Conservation (phyloP, 1,140 invertebrate species). For the Eubasilissa regina region DNA sequence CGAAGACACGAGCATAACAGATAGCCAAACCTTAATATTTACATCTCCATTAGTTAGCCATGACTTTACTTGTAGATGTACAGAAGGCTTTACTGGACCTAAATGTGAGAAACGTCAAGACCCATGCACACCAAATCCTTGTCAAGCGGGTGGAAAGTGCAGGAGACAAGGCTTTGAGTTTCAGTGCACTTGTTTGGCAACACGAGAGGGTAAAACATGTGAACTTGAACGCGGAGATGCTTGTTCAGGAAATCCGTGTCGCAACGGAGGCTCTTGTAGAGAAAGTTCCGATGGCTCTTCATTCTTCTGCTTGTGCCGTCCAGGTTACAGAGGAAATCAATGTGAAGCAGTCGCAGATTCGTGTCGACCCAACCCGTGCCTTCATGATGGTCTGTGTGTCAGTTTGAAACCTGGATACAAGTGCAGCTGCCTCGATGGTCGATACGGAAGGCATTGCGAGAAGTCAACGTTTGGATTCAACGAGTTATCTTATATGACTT, state of each 20-base stretch:
- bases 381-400: constrained; percentile 88
- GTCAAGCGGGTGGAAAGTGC: constrained; percentile 86
- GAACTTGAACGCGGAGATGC: constrained; percentile 87
- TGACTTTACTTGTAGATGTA: constrained; percentile 86
- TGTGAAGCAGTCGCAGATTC: constrained; percentile 90
- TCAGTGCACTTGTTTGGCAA: constrained; percentile 83
- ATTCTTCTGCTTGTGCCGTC: constrained; percentile 92
- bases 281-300: constrained; percentile 88
- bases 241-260: constrained; percentile 88
- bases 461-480: constrained; percentile 91
- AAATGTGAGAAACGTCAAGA: constrained; percentile 89
- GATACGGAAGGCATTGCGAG: constrained; percentile 93
- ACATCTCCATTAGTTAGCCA: constrained; percentile 85
- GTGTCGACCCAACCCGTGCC: constrained; percentile 91
- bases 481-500: constrained; percentile 91
- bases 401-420: constrained; percentile 87
- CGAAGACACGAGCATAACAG: constrained; percentile 79
- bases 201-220: constrained; percentile 87
- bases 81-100: constrained; percentile 83
- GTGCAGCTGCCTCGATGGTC: constrained; percentile 89
- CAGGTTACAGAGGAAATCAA: constrained; percentile 89
- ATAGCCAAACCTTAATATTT: constrained; percentile 85
- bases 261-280: constrained; percentile 91
- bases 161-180: constrained; percentile 86
- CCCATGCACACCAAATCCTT: constrained; percentile 93